phyloP scores from a whole-genome alignment of 64 coral and sea anemone species.

The Montipora cactus region DNA sequence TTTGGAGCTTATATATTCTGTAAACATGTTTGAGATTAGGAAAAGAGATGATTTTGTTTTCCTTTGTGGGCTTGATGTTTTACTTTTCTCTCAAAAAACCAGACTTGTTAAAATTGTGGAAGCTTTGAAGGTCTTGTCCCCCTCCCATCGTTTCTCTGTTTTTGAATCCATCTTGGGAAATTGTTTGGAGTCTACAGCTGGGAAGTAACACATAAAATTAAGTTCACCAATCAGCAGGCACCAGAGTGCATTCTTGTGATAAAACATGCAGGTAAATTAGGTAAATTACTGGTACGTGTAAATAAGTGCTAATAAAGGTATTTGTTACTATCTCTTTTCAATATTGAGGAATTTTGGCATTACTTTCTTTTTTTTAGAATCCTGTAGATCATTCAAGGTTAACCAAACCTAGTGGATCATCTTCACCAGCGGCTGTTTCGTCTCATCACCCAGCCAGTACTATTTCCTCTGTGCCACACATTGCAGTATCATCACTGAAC shows the following conservation, averaged over 20 bases:
- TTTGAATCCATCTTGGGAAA: neutral
- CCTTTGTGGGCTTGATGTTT: no score
- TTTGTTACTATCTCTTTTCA: no score
- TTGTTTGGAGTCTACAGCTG: neutral
- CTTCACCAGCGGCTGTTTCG: constrained; percentile 50
- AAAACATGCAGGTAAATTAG: no score
- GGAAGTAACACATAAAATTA: neutral
- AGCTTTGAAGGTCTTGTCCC: no score
- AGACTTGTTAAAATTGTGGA: no score
- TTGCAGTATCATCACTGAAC: constrained; percentile 28
- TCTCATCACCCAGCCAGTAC: constrained; percentile 37
- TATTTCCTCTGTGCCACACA: constrained; percentile 29
- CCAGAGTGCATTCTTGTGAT: no score
- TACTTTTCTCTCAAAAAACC: no score
- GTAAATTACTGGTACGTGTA: no score
- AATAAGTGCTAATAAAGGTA: no score
- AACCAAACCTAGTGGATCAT: constrained; percentile 46
- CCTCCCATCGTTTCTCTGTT: neutral
- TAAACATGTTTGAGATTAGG: no score
- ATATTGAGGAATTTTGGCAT: neutral
- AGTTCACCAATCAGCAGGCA: neutral
- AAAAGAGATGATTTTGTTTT: no score
- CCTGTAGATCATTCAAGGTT: constrained; percentile 44
- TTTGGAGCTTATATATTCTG: no score
- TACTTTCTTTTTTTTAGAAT: constrained; percentile 9